phyloP scores from a whole-genome alignment of 2,797 vertebrate genomes.

The Enteromius fasciolatus region DNA sequence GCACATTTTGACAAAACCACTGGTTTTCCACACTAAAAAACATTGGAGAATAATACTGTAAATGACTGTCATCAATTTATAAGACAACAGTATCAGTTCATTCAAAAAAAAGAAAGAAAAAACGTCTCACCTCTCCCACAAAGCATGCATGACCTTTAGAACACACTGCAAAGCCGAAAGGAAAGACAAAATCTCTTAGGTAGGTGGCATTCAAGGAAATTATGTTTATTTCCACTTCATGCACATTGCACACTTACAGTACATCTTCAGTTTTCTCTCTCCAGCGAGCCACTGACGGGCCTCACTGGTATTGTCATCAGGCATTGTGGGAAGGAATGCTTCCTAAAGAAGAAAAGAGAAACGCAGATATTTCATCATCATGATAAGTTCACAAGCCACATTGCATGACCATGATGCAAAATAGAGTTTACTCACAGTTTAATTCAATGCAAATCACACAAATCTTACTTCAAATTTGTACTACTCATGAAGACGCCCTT shows the following conservation, averaged over 20 bases:
- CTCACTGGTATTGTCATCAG: slow-evolving; percentile 70
- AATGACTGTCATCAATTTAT: background rate
- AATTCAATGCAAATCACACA: background rate
- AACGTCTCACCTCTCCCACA: slow-evolving; percentile 68
- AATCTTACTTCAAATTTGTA: background rate
- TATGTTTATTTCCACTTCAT: background rate
- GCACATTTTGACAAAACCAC: background rate
- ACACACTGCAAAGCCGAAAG: slow-evolving; percentile 62
- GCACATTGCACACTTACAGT: slow-evolving; percentile 64
- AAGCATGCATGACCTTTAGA: slow-evolving; percentile 63
- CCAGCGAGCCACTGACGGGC: slow-evolving; percentile 40
- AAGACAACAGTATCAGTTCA: background rate
- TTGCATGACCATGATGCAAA: background rate
- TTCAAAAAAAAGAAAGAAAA: background rate
- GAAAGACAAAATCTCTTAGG: background rate
- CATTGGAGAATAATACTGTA: background rate
- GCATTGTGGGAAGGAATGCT: slow-evolving; percentile 77
- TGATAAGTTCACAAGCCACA: background rate
- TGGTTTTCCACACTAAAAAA: slow-evolving; percentile 72
- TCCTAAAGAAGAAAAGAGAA: slow-evolving; percentile 55
- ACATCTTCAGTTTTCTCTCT: background rate
- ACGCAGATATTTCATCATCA: background rate
- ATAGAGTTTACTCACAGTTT: background rate
- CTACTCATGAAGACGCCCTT: slow-evolving; percentile 2
- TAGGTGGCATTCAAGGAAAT: background rate